A percentile compares a stretch with the other conserved stretches of the same genome.
Conservation (phyloP, 2,888 invertebrate species). For the Sminthurides aquaticus region DNA sequence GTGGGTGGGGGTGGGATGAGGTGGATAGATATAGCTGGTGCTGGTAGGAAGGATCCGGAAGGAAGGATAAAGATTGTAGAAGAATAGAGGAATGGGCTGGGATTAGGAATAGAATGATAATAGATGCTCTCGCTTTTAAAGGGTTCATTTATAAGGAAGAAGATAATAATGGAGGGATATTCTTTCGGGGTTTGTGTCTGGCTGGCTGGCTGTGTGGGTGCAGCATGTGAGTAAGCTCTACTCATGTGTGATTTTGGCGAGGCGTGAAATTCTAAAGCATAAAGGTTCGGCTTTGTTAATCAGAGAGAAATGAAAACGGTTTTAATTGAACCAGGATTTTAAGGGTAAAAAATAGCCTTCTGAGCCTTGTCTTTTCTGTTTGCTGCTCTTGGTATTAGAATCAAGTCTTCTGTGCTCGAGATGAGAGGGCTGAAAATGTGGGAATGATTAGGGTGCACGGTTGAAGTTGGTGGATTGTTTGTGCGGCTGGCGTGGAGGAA, state of each 20-base stretch:
- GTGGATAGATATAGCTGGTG: too few species aligned
- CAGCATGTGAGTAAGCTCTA: conserved; percentile 3
- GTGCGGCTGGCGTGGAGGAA: neutral
- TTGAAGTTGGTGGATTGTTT: neutral
- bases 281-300: conserved; percentile 32
- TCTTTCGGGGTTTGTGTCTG: neutral
- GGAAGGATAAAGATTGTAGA: too few species aligned
- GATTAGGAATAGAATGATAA: neutral
- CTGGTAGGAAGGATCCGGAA: too few species aligned
- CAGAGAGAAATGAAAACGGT: conserved; percentile 27
- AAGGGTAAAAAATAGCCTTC: neutral
- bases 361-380: too few species aligned
- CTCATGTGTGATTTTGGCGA: conserved; percentile 6
- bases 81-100: neutral
- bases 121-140: neutral
- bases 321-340: conserved; percentile 20
- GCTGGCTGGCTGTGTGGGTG: conserved; percentile 3
- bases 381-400: too few species aligned
- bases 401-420: too few species aligned
- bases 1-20: too few species aligned
- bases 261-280: conserved; percentile 11
- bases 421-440: too few species aligned
- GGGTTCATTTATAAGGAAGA: neutral
- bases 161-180: too few species aligned
- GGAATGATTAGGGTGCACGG: neutral